Conservation (phyloP, 2,888 invertebrate genomes). For the Furcula furcula region DNA sequence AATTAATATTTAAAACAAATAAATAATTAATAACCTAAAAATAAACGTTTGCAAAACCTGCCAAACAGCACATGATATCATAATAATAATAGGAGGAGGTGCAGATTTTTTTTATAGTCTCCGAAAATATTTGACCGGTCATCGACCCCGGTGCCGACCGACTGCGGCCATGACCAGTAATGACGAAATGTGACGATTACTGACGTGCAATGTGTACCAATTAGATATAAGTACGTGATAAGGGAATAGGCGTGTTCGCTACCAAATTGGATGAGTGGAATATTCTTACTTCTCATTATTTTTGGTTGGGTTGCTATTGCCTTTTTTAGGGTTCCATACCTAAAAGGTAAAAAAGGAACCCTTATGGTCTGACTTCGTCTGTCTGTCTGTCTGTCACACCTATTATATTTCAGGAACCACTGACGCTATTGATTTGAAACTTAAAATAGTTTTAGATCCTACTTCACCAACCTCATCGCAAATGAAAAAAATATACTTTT, state of each 20-base stretch:
- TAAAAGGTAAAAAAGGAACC: too few relatives aligned
- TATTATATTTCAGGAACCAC: too few relatives aligned
- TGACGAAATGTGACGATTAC: constrained; percentile 56
- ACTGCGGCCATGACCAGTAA: constrained; percentile 62
- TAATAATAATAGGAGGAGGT: constrained; percentile 67
- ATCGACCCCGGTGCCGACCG: constrained; percentile 46
- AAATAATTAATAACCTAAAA: constrained; percentile 31
- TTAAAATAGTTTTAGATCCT: too few relatives aligned
- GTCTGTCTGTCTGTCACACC: too few relatives aligned
- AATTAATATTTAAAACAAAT: constrained; percentile 5
- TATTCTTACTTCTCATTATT: too few relatives aligned
- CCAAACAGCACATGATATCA: constrained; percentile 55
- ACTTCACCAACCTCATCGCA: too few relatives aligned
- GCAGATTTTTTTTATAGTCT: constrained; percentile 61
- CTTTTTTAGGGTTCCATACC: too few relatives aligned
- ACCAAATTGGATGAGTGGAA: not conserved
- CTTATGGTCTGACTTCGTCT: too few relatives aligned
- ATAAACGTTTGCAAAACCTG: constrained; percentile 44
- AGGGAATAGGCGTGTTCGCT: not conserved
- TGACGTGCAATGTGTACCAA: constrained; percentile 26
- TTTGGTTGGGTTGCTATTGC: too few relatives aligned
- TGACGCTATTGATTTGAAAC: too few relatives aligned
- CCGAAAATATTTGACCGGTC: constrained; percentile 71
- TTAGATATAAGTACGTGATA: constrained; percentile 16
- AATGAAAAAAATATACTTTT: too few relatives aligned